A percentile compares a stretch with the other conserved stretches of the same genome.
Evolutionary conservation across 2,113 vertebrate genomes (phyloP).

Genomic region (Climacteris rufus): DNA sequence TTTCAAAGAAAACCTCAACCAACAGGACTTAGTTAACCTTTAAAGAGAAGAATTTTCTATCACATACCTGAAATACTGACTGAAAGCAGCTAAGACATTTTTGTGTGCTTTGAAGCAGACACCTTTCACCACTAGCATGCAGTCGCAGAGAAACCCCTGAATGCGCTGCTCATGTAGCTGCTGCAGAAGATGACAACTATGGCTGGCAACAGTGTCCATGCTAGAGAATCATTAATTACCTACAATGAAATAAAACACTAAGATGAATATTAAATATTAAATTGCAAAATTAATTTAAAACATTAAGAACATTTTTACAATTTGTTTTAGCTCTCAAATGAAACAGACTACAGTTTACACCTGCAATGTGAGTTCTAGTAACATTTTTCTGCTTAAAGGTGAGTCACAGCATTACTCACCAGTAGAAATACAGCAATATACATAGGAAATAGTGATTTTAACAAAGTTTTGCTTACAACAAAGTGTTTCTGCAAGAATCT

Average conservation of each 20-base stretch:
- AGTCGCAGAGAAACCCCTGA: constrained; percentile 96
- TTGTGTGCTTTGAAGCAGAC: constrained; percentile 98
- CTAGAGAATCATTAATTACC: constrained; percentile 54
- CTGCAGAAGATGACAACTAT: constrained; percentile 95
- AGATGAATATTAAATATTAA: not conserved
- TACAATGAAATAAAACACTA: not conserved
- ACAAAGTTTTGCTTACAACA: not conserved
- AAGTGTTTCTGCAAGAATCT: not conserved
- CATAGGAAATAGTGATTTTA: not conserved
- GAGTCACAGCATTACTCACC: not conserved
- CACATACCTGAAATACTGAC: constrained; percentile 91
- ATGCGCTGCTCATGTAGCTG: constrained; percentile 97
- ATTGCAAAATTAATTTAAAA: not conserved
- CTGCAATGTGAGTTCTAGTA: not conserved
- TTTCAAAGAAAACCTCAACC: not conserved
- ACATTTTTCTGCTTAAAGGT: not conserved
- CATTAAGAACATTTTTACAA: not conserved
- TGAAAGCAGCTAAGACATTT: constrained; percentile 96
- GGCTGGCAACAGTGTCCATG: constrained; percentile 88
- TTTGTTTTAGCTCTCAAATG: not conserved
- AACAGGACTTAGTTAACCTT: not conserved
- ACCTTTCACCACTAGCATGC: constrained; percentile 94
- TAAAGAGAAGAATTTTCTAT: not conserved
- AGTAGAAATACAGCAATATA: not conserved
- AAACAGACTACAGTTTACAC: not conserved